phyloP scores from a whole-genome alignment of 2,797 vertebrate species.

The Sebastes hopkinsi region DNA sequence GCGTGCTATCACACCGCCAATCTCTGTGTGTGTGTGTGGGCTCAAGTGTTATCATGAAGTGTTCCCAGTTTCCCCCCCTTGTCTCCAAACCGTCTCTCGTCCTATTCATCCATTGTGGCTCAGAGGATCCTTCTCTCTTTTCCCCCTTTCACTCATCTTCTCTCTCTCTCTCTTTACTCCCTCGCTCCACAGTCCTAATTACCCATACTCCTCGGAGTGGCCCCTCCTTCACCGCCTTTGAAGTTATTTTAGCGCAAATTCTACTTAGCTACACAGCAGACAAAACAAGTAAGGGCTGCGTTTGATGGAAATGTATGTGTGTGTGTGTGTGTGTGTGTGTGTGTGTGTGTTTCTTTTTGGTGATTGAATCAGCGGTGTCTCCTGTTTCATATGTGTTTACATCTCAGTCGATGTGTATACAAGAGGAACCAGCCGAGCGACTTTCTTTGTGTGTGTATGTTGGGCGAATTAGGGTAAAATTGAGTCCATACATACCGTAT shows the following conservation, averaged over 20 bases:
- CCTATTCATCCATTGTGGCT: constrained; percentile 65
- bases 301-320: constrained; percentile 45
- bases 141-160: constrained; percentile 61
- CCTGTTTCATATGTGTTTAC: constrained; percentile 68
- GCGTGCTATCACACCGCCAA: constrained; percentile 36
- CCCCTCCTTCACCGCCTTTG: constrained; percentile 73
- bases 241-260: constrained; percentile 78
- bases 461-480: constrained; percentile 37
- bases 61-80: constrained; percentile 8
- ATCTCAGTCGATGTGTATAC: constrained; percentile 44
- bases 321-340: not conserved
- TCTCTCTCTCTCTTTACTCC: constrained; percentile 34
- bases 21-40: constrained; percentile 24
- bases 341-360: constrained; percentile 9
- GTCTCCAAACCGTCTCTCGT: constrained; percentile 45
- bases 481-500: constrained; percentile 40
- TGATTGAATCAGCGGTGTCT: constrained; percentile 60
- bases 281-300: constrained; percentile 68
- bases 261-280: constrained; percentile 70
- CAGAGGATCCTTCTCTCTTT: constrained; percentile 63
- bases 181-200: constrained; percentile 71
- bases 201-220: constrained; percentile 70
- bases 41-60: not conserved
- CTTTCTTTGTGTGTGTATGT: constrained; percentile 19
- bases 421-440: constrained; percentile 30